These are phyloP conservation scores for Ophion ventricosus DNA, from an alignment of 2,888 invertebrate genomes.

Conservation along the genomic window DNA sequence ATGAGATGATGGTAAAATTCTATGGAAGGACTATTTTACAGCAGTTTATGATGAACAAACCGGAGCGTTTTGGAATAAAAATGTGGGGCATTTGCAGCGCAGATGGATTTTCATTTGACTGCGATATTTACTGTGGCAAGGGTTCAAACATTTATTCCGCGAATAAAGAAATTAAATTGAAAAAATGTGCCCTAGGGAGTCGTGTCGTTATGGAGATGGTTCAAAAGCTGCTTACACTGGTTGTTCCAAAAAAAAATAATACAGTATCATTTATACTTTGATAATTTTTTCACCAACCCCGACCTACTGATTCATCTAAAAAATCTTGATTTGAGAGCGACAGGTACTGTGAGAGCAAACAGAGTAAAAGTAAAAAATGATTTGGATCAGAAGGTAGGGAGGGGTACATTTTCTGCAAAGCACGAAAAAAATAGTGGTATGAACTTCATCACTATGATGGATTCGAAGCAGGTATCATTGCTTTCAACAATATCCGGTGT, in stretches of 20 bases:
- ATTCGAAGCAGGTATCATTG: background rate
- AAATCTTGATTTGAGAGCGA: background rate
- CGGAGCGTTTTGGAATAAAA: background rate
- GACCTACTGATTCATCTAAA: no score
- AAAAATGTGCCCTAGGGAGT: no score
- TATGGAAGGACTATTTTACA: background rate
- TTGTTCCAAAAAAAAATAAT: no score
- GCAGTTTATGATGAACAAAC: background rate
- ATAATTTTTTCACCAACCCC: no score
- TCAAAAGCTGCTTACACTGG: no score
- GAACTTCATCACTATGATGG: background rate
- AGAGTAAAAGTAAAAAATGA: background rate
- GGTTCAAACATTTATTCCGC: background rate
- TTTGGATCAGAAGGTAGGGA: background rate
- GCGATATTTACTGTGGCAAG: background rate
- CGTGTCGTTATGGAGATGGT: no score
- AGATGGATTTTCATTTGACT: background rate
- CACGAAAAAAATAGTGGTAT: background rate
- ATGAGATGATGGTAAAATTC: background rate
- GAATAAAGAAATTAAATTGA: background rate
- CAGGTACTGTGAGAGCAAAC: background rate
- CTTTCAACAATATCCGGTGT: background rate
- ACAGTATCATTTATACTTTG: no score
- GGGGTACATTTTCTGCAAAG: background rate
- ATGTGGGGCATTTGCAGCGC: background rate